Conservation (phyloP, 2,113 vertebrate species). For the Rhipidura dahli region DNA sequence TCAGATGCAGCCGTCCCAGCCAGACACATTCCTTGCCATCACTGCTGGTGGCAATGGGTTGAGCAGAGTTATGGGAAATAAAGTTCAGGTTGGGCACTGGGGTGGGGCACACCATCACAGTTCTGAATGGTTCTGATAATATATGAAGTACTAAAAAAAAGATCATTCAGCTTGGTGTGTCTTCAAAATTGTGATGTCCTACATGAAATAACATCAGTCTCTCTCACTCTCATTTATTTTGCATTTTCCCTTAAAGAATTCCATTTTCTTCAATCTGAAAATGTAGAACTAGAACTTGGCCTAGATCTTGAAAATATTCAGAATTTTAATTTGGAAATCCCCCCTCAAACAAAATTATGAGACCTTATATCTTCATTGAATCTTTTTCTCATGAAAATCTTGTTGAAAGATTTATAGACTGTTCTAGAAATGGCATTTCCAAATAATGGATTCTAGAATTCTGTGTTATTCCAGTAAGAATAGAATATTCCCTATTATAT, state of each 20-base stretch:
- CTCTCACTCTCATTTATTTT: background rate
- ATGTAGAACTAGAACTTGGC: background rate
- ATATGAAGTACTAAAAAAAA: background rate
- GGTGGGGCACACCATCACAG: background rate
- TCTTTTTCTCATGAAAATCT: background rate
- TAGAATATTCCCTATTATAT: background rate
- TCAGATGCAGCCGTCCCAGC: background rate
- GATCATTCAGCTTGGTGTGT: background rate
- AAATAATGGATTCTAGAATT: constrained; percentile 25
- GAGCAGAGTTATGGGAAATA: background rate
- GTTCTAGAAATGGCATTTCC: constrained; percentile 23
- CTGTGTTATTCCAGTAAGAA: background rate
- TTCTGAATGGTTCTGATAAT: background rate
- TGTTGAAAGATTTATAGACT: background rate
- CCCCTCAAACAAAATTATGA: background rate
- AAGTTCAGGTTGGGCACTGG: background rate
- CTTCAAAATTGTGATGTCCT: background rate
- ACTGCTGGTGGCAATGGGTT: background rate
- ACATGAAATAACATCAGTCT: background rate
- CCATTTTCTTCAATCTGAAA: background rate
- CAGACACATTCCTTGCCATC: background rate
- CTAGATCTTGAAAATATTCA: background rate
- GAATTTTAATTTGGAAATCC: background rate
- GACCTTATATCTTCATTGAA: background rate
- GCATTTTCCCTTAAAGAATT: background rate